Evolutionary conservation across 2,888 invertebrate species (phyloP).

Genomic region (Polia nebulosa): DNA sequence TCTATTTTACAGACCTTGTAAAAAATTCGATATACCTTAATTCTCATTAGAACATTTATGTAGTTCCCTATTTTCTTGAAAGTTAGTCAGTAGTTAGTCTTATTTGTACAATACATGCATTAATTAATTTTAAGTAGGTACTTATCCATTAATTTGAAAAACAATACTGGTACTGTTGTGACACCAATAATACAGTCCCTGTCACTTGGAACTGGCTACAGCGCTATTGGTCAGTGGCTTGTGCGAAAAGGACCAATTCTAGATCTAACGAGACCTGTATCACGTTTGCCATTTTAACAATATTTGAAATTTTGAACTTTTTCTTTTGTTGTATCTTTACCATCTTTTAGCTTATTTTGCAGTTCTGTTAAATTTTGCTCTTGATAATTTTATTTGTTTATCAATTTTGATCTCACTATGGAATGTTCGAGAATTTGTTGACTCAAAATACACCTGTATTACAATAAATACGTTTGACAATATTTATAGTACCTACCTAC

Average conservation of each 20-base stretch:
- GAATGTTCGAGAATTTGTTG: slow-evolving; percentile 50
- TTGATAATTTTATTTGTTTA: background rate
- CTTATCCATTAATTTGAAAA: slow-evolving; percentile 36
- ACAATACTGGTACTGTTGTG: slow-evolving; percentile 51
- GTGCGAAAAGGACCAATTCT: slow-evolving; percentile 64
- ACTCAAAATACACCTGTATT: slow-evolving; percentile 36
- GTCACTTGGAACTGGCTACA: slow-evolving; percentile 53
- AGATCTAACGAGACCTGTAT: slow-evolving; percentile 39
- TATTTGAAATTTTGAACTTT: slow-evolving; percentile 18
- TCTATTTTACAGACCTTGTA: slow-evolving; percentile 49
- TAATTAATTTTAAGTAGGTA: slow-evolving; percentile 13
- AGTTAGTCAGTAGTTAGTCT: background rate
- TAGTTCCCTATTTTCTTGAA: background rate
- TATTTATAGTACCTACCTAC: no score
- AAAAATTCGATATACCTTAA: slow-evolving; percentile 11
- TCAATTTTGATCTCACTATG: background rate
- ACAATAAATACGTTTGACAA: slow-evolving; percentile 41
- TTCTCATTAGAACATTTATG: slow-evolving; percentile 3
- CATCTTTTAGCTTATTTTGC: background rate
- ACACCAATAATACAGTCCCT: slow-evolving; percentile 61
- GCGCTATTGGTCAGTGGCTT: slow-evolving; percentile 57
- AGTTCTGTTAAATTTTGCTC: background rate
- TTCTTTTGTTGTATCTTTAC: background rate
- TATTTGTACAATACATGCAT: background rate
- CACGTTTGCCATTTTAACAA: slow-evolving; percentile 33